Evolutionary conservation across 2,113 vertebrate species (phyloP).

Genomic region (Thermophis baileyi): DNA sequence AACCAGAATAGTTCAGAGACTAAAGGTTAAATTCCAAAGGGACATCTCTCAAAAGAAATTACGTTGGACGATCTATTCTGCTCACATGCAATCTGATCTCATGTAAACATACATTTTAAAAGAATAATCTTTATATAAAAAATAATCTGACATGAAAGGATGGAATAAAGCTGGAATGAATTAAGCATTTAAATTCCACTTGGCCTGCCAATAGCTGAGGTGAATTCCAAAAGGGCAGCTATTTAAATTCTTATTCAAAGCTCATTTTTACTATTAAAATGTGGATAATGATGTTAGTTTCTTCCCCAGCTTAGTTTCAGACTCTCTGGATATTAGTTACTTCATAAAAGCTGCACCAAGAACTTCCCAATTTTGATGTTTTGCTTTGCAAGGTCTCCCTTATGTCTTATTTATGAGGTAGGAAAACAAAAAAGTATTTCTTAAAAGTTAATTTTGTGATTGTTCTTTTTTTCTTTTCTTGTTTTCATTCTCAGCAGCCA

Average conservation of each 20-base stretch:
- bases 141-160: neutral
- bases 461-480: too few relatives aligned
- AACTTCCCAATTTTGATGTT: neutral
- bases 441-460: neutral
- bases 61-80: neutral
- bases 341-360: neutral
- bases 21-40: neutral
- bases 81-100: neutral
- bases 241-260: neutral
- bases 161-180: neutral
- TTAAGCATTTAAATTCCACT: neutral
- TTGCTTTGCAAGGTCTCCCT: neutral
- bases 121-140: neutral
- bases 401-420: neutral
- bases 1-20: slow-evolving; percentile 6
- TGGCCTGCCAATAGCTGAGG: neutral
- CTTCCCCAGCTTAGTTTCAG: neutral
- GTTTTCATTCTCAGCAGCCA: neutral
- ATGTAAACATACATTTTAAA: neutral
- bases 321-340: neutral
- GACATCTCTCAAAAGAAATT: neutral
- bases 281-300: neutral
- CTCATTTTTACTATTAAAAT: neutral
- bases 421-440: too few relatives aligned
- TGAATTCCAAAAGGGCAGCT: neutral